A percentile compares a stretch with the other conserved stretches of the same genome.
Conservation (phyloP, 53 echinoderm and acorn worm species). For the Temnopleurus reevesii region DNA sequence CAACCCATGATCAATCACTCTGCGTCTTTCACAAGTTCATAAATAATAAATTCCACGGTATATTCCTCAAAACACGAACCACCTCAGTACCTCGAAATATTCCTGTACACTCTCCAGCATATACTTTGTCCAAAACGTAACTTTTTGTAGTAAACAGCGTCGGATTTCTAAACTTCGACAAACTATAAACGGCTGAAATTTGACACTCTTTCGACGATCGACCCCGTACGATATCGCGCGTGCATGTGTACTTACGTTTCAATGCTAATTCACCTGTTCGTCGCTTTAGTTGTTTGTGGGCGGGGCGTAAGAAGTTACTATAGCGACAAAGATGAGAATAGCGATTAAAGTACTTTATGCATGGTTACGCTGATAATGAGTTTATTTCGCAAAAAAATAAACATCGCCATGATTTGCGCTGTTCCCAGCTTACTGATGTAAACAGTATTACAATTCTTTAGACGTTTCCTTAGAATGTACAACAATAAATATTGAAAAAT, state of each 20-base stretch:
- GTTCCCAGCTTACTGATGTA: background rate
- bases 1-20: constrained; percentile 38
- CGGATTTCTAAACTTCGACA: background rate
- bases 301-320: constrained; percentile 5
- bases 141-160: background rate
- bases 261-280: constrained; percentile 30
- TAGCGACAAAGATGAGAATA: background rate
- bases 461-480: too few species aligned
- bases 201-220: background rate
- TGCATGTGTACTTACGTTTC: background rate
- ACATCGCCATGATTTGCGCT: background rate
- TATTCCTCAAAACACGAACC: background rate
- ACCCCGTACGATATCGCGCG: too few species aligned
- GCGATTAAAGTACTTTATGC: background rate
- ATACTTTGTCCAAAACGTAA: background rate
- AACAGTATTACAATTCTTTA: background rate
- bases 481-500: too few species aligned
- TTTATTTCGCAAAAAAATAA: background rate
- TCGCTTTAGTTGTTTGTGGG: constrained; percentile 9
- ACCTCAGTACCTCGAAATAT: background rate
- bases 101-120: background rate
- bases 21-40: background rate
- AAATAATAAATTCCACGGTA: constrained; percentile 35
- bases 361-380: constrained; percentile 5
- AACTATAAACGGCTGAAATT: background rate